phyloP scores from a whole-genome alignment of 1,140 invertebrate genomes.

The Brachystomella parvula region DNA sequence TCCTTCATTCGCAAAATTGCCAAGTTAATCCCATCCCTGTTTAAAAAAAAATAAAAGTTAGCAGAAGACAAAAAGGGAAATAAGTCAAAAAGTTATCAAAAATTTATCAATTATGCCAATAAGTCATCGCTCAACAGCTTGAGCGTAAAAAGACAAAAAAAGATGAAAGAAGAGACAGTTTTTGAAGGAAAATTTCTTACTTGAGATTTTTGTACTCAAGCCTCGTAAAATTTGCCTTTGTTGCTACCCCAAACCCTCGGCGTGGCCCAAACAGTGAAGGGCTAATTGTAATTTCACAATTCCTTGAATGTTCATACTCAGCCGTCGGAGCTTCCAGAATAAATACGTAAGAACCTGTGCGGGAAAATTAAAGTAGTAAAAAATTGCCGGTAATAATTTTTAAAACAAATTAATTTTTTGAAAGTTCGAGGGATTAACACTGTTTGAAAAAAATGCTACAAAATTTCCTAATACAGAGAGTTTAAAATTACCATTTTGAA shows the following conservation, averaged over 20 bases:
- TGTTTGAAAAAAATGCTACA: not conserved
- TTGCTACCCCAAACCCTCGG: constrained; percentile 12
- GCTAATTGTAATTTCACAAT: constrained; percentile 91
- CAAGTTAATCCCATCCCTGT: constrained; percentile 79
- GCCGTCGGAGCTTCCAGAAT: constrained; percentile 87
- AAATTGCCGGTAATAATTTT: not conserved
- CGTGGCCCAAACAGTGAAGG: constrained; percentile 60
- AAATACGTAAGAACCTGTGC: constrained; percentile 76
- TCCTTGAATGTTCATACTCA: constrained; percentile 84
- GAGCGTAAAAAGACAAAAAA: too few species aligned
- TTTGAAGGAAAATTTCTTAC: constrained; percentile 12
- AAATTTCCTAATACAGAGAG: too few species aligned
- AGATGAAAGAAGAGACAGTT: too few species aligned
- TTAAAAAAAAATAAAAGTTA: too few species aligned
- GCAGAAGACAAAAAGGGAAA: too few species aligned
- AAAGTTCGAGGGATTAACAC: not conserved
- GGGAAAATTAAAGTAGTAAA: not conserved
- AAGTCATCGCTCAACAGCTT: not conserved
- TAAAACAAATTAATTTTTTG: constrained; percentile 46
- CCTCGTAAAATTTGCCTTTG: not conserved
- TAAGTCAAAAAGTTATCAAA: constrained; percentile 31
- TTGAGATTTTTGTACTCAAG: not conserved
- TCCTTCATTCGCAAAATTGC: constrained; percentile 86
- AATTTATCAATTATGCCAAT: not conserved
- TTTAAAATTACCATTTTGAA: constrained; percentile 45